Percentiles rank a stretch among this genome's conserved stretches.
These are phyloP conservation scores for Prionchulus punctatus DNA, from an alignment of 2,888 invertebrate species.

Conservation along the genomic window DNA sequence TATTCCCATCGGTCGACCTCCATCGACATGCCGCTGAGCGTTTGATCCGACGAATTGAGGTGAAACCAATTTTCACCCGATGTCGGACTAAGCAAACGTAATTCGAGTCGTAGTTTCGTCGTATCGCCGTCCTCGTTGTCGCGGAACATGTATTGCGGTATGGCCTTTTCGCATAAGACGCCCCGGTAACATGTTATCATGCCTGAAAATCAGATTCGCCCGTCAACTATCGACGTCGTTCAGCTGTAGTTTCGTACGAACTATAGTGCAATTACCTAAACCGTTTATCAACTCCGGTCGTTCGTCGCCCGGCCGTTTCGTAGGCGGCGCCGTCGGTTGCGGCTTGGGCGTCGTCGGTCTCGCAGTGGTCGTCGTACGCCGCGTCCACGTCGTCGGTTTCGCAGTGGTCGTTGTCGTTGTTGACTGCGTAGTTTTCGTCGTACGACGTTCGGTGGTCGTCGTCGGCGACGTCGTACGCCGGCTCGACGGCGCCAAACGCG, in stretches of 20 bases:
- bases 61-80: neutral
- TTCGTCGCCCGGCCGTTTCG: neutral
- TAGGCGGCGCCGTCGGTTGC: neutral
- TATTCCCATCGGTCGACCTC: neutral
- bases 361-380: neutral
- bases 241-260: neutral
- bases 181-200: neutral
- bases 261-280: neutral
- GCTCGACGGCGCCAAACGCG: neutral
- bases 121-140: constrained; percentile 22
- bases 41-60: neutral
- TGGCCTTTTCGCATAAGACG: constrained; percentile 15
- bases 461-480: neutral
- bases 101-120: neutral
- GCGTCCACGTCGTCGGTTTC: neutral
- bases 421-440: neutral
- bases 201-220: neutral
- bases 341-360: neutral
- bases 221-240: neutral
- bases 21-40: neutral
- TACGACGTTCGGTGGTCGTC: neutral
- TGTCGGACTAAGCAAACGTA: neutral
- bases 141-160: constrained; percentile 22
- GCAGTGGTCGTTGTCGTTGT: neutral
- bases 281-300: neutral